A percentile compares a stretch with the other conserved stretches of the same genome.
Conservation (phyloP, 2,888 invertebrate species). For the Ditylenchus weischeri region DNA sequence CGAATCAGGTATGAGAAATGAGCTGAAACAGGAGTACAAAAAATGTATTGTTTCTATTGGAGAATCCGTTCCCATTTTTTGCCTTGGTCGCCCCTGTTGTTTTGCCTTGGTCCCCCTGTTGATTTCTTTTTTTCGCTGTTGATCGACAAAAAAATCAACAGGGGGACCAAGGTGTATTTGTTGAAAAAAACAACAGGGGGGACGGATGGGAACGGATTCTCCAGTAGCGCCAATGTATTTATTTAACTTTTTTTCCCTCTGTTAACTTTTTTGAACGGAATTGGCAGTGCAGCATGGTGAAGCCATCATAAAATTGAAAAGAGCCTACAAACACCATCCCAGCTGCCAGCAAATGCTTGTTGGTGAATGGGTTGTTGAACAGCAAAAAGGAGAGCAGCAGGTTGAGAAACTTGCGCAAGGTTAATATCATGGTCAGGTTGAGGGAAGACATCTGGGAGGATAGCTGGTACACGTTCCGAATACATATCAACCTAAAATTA, state of each 20-base stretch:
- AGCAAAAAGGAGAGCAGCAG: constrained; percentile 87
- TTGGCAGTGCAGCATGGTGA: constrained; percentile 16
- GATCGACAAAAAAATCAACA: too few species aligned
- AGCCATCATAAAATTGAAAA: constrained; percentile 78
- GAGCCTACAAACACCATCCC: constrained; percentile 85
- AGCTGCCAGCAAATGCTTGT: constrained; percentile 86
- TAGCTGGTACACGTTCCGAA: constrained; percentile 85
- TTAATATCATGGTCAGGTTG: constrained; percentile 90
- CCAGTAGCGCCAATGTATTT: too few species aligned
- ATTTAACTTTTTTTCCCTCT: background rate
- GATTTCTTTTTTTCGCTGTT: too few species aligned
- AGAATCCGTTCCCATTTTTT: too few species aligned
- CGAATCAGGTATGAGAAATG: too few species aligned
- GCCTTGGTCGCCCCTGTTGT: too few species aligned
- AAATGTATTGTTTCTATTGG: too few species aligned
- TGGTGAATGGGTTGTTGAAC: constrained; percentile 87
- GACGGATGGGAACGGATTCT: too few species aligned
- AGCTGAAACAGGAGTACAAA: too few species aligned
- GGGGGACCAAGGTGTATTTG: too few species aligned
- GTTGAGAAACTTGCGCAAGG: constrained; percentile 88
- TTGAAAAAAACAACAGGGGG: too few species aligned
- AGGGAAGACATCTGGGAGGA: constrained; percentile 81
- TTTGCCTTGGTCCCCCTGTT: too few species aligned
- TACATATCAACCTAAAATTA: constrained; percentile 73
- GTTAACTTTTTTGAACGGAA: background rate